Percentiles rank a stretch among this genome's conserved stretches.
These are phyloP conservation scores for Theocolax elegans DNA, from an alignment of 1,140 invertebrate species.

Conservation along the genomic window DNA sequence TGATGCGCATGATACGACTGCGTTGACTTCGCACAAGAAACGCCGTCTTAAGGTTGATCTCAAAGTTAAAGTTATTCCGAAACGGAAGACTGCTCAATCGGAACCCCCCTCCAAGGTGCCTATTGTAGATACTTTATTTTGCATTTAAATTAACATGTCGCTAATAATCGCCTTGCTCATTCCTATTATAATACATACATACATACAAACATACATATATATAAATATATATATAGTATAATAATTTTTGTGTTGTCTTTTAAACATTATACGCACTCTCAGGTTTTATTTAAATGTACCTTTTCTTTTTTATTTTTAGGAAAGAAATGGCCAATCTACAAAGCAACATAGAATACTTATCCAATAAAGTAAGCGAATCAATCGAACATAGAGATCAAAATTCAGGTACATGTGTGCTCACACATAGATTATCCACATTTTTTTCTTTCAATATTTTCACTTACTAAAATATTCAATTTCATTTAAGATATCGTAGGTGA, in stretches of 20 bases:
- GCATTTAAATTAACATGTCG: neutral
- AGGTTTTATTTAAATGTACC: too few species aligned
- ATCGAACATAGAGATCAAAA: constrained; percentile 43
- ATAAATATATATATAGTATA: too few species aligned
- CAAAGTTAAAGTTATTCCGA: constrained; percentile 81
- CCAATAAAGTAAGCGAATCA: constrained; percentile 64
- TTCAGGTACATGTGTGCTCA: constrained; percentile 8
- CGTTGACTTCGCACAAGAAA: constrained; percentile 78
- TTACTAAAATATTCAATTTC: too few species aligned
- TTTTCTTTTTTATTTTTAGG: too few species aligned
- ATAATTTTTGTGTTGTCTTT: too few species aligned
- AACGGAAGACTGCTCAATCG: constrained; percentile 62
- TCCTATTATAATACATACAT: neutral
- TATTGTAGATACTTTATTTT: constrained; percentile 36
- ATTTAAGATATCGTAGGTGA: too few species aligned
- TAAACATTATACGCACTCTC: too few species aligned
- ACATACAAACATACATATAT: neutral
- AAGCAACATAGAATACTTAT: constrained; percentile 67
- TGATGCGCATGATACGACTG: constrained; percentile 62
- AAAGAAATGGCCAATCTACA: constrained; percentile 69
- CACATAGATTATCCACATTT: too few species aligned
- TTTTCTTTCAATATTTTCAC: too few species aligned
- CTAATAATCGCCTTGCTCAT: too few species aligned
- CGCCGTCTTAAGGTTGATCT: constrained; percentile 82
- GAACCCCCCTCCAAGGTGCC: constrained; percentile 58